These are phyloP conservation scores for Tuta absoluta DNA, from an alignment of 2,888 invertebrate species.

Conservation along the genomic window DNA sequence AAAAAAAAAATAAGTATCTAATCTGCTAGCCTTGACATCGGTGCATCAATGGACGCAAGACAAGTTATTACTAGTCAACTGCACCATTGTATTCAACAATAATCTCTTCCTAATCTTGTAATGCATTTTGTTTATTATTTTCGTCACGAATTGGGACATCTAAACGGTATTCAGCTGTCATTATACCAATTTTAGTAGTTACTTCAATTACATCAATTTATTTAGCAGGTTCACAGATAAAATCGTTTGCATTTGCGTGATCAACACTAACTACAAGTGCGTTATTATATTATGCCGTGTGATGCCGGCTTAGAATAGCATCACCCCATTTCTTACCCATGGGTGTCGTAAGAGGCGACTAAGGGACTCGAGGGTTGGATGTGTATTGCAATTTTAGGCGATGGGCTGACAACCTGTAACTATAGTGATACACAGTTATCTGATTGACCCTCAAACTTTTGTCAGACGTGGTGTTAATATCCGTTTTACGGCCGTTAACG, in stretches of 20 bases:
- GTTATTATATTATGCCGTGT: constrained; percentile 13
- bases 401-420: too few relatives aligned
- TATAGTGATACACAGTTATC: too few relatives aligned
- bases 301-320: too few relatives aligned
- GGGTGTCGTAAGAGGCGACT: too few relatives aligned
- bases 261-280: constrained; percentile 1
- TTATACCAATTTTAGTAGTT: not conserved
- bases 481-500: too few relatives aligned
- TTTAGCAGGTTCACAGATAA: constrained; percentile 5
- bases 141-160: not conserved
- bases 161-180: not conserved
- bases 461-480: too few relatives aligned
- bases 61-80: not conserved
- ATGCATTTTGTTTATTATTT: not conserved
- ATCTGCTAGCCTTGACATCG: not conserved
- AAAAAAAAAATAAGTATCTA: not conserved
- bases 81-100: not conserved
- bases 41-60: too few relatives aligned
- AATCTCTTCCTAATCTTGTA: not conserved
- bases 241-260: constrained; percentile 11
- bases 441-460: too few relatives aligned
- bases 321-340: too few relatives aligned
- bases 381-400: too few relatives aligned
- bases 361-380: too few relatives aligned
- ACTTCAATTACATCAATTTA: too few relatives aligned